phyloP scores from a whole-genome alignment of 2,888 invertebrate genomes.

The Phragmatobia fuliginosa region DNA sequence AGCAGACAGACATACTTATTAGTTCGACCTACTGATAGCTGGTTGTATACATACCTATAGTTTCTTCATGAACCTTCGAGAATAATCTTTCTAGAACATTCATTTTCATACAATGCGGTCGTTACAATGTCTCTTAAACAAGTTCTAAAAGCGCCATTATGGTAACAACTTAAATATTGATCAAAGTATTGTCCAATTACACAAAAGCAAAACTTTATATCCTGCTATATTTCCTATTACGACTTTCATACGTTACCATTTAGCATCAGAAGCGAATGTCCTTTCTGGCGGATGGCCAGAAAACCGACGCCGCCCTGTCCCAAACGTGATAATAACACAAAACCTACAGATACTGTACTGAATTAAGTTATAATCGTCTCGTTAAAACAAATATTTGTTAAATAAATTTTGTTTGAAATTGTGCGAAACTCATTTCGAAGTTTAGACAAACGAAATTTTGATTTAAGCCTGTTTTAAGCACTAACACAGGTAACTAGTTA shows the following conservation, averaged over 20 bases:
- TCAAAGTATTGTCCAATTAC: constrained; percentile 38
- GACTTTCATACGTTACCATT: constrained; percentile 49
- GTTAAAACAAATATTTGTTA: constrained; percentile 18
- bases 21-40: no score
- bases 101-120: background rate
- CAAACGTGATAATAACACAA: constrained; percentile 35
- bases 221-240: constrained; percentile 37
- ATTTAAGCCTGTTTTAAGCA: background rate
- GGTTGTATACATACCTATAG: background rate
- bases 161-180: constrained; percentile 14
- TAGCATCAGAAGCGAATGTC: constrained; percentile 43
- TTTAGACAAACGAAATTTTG: background rate
- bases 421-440: background rate
- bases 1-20: no score
- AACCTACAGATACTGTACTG: constrained; percentile 29
- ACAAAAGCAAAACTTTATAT: constrained; percentile 36
- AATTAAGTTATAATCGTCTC: constrained; percentile 44
- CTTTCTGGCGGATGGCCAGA: constrained; percentile 46
- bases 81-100: background rate
- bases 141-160: background rate
- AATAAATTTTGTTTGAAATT: background rate
- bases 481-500: no score
- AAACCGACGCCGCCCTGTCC: constrained; percentile 47
- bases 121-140: background rate
- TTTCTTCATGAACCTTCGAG: background rate